These are phyloP conservation scores for Thysanoteuthis rhombus DNA, from an alignment of 2,888 invertebrate species.

Conservation along the genomic window DNA sequence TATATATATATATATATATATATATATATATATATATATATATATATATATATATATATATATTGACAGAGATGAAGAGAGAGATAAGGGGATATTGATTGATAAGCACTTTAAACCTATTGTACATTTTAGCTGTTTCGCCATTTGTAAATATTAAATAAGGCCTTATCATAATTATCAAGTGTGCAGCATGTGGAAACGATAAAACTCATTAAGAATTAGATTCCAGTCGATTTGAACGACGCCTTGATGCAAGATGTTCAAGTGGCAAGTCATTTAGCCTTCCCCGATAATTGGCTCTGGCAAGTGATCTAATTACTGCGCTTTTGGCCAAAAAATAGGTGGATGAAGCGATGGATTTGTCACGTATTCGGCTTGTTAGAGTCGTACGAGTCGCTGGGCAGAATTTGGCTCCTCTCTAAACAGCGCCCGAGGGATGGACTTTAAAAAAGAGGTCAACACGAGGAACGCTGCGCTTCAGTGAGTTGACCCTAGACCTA, in stretches of 20 bases:
- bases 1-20: background rate
- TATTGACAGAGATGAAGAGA: no score
- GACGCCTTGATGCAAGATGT: background rate
- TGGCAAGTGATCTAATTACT: background rate
- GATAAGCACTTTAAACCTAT: background rate
- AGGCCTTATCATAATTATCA: background rate
- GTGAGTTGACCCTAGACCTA: background rate
- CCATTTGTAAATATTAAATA: background rate
- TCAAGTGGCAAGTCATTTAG: background rate
- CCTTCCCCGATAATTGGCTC: background rate
- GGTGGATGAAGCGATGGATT: background rate
- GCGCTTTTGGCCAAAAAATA: background rate
- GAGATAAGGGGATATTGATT: background rate
- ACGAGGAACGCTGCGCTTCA: background rate
- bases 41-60: no score
- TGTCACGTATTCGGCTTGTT: background rate
- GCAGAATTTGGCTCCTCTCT: background rate
- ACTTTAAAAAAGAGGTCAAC: background rate
- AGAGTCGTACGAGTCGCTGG: background rate
- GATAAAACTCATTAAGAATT: background rate
- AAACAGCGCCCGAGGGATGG: background rate
- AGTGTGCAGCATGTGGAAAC: background rate
- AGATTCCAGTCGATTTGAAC: background rate
- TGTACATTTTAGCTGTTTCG: background rate
- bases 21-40: background rate